Conservation (phyloP, 1,140 invertebrate genomes). For the Anastatus disparis region DNA sequence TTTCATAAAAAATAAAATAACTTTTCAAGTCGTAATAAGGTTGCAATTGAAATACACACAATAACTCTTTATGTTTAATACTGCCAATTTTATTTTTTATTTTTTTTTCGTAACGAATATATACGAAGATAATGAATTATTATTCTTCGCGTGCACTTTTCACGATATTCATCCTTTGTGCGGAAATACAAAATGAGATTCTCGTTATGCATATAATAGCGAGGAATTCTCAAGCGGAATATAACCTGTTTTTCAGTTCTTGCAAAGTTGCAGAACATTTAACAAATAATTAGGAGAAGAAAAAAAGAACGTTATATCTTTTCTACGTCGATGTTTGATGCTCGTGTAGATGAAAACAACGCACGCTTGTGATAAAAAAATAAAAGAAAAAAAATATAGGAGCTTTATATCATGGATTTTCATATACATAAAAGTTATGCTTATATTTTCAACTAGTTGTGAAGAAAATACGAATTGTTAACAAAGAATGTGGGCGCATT, state of each 20-base stretch:
- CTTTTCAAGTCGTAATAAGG: too few species aligned
- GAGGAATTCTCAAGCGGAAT: not conserved
- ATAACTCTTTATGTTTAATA: not conserved
- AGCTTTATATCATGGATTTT: too few species aligned
- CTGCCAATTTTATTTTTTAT: not conserved
- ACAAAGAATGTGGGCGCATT: too few species aligned
- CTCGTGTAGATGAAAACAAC: too few species aligned
- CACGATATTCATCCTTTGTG: not conserved
- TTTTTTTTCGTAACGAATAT: not conserved
- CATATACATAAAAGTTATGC: too few species aligned
- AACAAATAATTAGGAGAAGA: conserved; percentile 28
- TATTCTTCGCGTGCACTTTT: not conserved
- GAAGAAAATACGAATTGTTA: too few species aligned
- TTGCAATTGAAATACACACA: not conserved
- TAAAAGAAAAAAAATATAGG: too few species aligned
- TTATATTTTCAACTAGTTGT: too few species aligned
- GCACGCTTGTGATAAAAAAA: too few species aligned
- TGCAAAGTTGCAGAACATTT: not conserved
- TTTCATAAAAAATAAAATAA: too few species aligned
- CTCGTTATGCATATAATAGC: not conserved
- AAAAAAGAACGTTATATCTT: too few species aligned
- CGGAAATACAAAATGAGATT: not conserved
- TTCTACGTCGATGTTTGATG: conserved; percentile 2
- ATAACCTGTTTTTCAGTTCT: not conserved
- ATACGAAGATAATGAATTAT: not conserved